These are phyloP conservation scores for Pandemis corylana DNA, from an alignment of 2,888 invertebrate genomes.

Conservation along the genomic window DNA sequence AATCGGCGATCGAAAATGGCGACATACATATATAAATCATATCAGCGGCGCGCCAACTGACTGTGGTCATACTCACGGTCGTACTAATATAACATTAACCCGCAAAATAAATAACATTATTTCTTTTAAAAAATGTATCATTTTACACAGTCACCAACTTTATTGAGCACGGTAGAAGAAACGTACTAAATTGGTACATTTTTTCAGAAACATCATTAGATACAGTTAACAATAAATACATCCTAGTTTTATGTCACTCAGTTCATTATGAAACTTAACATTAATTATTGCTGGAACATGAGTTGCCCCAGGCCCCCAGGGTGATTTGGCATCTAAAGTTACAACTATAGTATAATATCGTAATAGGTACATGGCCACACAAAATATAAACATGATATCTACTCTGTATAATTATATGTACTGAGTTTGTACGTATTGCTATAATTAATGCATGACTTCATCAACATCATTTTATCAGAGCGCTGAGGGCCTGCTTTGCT, in stretches of 20 bases:
- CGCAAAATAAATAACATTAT: conserved; percentile 25
- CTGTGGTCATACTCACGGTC: conserved; percentile 1
- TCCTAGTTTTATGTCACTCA: conserved; percentile 41
- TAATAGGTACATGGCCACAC: conserved; percentile 38
- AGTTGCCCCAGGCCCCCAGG: conserved; percentile 24
- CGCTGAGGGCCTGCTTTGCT: conserved; percentile 9
- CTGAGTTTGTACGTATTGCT: conserved; percentile 39
- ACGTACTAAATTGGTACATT: conserved; percentile 23
- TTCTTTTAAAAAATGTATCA: conserved; percentile 16
- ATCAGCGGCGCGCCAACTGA: conserved; percentile 6
- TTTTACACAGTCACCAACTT: not conserved
- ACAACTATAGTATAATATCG: conserved; percentile 30
- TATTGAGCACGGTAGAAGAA: conserved; percentile 10
- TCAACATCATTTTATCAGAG: not conserved
- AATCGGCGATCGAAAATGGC: not conserved
- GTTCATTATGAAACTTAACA: conserved; percentile 31
- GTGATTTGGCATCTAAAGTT: conserved; percentile 25
- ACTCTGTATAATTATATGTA: conserved; percentile 41
- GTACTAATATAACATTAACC: conserved; percentile 2
- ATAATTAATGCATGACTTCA: conserved; percentile 25
- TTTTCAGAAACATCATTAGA: conserved; percentile 12
- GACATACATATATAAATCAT: not conserved
- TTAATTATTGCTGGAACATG: conserved; percentile 36
- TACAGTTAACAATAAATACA: conserved; percentile 36
- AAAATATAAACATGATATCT: conserved; percentile 34